Evolutionary conservation across 2,113 vertebrate genomes (phyloP).

Genomic region (Dicaeum eximium): DNA sequence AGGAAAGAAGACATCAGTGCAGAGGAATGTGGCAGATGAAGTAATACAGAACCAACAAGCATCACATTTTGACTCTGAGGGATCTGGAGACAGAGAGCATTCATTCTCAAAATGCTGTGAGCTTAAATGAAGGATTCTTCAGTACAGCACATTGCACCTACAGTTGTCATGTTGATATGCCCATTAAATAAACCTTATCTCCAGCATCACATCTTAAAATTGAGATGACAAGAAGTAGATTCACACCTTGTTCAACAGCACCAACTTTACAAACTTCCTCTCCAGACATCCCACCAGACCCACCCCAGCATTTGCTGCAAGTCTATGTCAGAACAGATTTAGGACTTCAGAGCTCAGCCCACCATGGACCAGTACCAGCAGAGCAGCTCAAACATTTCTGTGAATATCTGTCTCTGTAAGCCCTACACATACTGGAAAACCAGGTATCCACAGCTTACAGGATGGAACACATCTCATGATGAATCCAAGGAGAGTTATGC

Average conservation of each 20-base stretch:
- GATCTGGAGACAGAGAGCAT: neutral
- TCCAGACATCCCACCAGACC: neutral
- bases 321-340: neutral
- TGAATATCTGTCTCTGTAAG: neutral
- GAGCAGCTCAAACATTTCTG: neutral
- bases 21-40: conserved; percentile 29
- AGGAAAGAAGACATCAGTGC: neutral
- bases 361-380: neutral
- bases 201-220: neutral
- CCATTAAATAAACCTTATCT: neutral
- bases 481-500: neutral
- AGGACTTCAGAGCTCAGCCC: neutral
- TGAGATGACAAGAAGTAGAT: neutral
- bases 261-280: neutral
- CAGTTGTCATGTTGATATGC: neutral
- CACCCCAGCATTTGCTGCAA: neutral
- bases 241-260: neutral
- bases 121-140: neutral
- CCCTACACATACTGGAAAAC: neutral
- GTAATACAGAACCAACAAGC: neutral
- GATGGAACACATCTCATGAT: neutral
- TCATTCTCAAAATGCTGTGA: neutral
- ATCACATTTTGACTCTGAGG: neutral
- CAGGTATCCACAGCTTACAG: neutral
- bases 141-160: neutral